Percentiles rank a stretch among this genome's conserved stretches.
phyloP scores from a whole-genome alignment of 2,797 vertebrate genomes.

The Cichlasoma orientale region DNA sequence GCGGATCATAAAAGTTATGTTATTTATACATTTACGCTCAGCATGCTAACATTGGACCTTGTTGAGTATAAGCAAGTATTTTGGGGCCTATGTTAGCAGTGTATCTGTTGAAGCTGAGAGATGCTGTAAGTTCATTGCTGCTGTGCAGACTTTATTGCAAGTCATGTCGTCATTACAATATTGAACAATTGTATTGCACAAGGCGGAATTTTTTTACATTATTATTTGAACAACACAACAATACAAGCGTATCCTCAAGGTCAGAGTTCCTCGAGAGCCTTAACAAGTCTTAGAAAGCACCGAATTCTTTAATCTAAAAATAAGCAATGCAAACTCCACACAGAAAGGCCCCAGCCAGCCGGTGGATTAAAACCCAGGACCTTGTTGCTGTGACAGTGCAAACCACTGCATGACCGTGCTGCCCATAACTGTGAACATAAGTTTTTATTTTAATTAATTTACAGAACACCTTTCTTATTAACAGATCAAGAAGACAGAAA shows the following conservation, averaged over 20 bases:
- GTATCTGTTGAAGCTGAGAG: background rate
- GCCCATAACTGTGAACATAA: background rate
- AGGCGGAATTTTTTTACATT: accelerated
- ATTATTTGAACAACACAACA: background rate
- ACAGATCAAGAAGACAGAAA: background rate
- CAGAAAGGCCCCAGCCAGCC: background rate
- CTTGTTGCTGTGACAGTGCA: background rate
- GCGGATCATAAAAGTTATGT: too few species aligned
- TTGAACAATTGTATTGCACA: background rate
- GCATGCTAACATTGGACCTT: background rate
- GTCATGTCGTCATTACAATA: background rate
- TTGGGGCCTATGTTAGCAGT: background rate
- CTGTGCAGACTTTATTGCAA: background rate
- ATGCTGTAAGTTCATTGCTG: background rate
- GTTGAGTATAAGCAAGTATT: too few species aligned
- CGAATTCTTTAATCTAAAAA: background rate
- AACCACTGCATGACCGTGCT: too few species aligned
- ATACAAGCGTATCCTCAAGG: background rate
- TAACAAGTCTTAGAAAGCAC: background rate
- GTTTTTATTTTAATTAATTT: background rate
- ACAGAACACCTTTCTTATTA: too few species aligned
- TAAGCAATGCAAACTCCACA: background rate
- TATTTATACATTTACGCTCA: background rate
- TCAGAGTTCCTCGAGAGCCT: background rate
- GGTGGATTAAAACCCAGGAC: background rate